Evolutionary conservation across 2,113 vertebrate species (phyloP).

Genomic region (Lophotis ruficrista): DNA sequence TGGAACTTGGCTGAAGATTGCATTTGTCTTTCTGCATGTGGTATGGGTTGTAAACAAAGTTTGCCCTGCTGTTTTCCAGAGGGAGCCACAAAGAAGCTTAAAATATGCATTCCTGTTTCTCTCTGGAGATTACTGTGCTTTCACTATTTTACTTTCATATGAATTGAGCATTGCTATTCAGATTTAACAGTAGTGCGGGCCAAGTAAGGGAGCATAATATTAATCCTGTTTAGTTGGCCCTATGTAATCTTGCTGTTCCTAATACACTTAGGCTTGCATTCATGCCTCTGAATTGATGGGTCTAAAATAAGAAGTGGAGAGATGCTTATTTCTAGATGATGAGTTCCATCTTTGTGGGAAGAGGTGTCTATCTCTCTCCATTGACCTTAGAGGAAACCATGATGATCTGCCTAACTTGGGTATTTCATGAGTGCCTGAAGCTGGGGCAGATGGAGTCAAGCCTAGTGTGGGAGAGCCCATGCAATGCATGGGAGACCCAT

Average conservation of each 20-base stretch:
- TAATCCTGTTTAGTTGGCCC: not conserved
- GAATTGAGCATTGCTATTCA: not conserved
- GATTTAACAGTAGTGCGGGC: not conserved
- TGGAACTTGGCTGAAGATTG: constrained; percentile 1
- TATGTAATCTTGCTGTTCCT: not conserved
- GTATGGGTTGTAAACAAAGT: not conserved
- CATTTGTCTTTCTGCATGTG: not conserved
- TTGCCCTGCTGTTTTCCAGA: not conserved
- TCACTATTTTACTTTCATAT: not conserved
- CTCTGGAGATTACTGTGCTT: not conserved
- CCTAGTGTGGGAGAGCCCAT: not conserved
- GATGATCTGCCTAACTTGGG: not conserved
- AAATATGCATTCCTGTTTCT: not conserved
- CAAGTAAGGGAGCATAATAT: not conserved
- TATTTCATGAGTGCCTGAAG: not conserved
- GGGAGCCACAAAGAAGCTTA: not conserved
- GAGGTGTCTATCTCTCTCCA: not conserved
- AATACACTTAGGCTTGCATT: not conserved
- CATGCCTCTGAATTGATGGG: not conserved
- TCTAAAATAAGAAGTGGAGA: not conserved
- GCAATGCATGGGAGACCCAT: not conserved
- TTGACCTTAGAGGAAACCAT: not conserved
- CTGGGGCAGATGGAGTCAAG: not conserved
- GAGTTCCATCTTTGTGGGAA: not conserved
- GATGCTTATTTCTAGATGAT: not conserved